A percentile compares a stretch with the other conserved stretches of the same genome.
Conservation (phyloP, 2,113 vertebrate genomes). For the Corydoras maculifer region DNA sequence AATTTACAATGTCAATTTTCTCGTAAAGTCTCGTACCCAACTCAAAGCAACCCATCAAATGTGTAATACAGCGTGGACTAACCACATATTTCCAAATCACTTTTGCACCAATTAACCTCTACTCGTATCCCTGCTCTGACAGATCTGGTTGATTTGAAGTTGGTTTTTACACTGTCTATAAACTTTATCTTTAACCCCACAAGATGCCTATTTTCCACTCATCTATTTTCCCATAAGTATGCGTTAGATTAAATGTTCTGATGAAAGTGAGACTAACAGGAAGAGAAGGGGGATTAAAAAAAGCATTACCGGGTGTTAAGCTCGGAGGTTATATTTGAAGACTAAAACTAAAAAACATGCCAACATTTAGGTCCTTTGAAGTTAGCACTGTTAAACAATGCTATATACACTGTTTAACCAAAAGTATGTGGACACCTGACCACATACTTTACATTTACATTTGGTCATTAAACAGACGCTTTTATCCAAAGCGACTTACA, state of each 20-base stretch:
- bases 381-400: too few species aligned
- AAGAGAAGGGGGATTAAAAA: background rate
- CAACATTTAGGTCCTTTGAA: too few species aligned
- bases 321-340: background rate
- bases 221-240: slow-evolving; percentile 64
- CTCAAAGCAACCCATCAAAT: slow-evolving; percentile 35
- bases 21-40: background rate
- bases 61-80: slow-evolving; percentile 41
- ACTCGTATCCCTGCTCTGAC: slow-evolving; percentile 59
- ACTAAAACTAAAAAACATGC: too few species aligned
- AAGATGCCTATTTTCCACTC: slow-evolving; percentile 56
- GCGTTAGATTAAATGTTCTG: slow-evolving; percentile 61
- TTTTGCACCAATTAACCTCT: slow-evolving; percentile 60
- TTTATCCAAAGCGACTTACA: too few species aligned
- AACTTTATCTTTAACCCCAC: slow-evolving; percentile 64
- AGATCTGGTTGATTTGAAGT: slow-evolving; percentile 67
- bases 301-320: background rate
- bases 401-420: too few species aligned
- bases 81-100: slow-evolving; percentile 63
- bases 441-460: too few species aligned
- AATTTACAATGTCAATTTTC: too few species aligned
- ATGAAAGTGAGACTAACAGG: slow-evolving; percentile 51
- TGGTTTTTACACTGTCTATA: slow-evolving; percentile 54
- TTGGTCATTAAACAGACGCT: too few species aligned
- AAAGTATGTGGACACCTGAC: too few species aligned